Conservation (phyloP, 2,888 invertebrate genomes). For the Isoperla grammatica region DNA sequence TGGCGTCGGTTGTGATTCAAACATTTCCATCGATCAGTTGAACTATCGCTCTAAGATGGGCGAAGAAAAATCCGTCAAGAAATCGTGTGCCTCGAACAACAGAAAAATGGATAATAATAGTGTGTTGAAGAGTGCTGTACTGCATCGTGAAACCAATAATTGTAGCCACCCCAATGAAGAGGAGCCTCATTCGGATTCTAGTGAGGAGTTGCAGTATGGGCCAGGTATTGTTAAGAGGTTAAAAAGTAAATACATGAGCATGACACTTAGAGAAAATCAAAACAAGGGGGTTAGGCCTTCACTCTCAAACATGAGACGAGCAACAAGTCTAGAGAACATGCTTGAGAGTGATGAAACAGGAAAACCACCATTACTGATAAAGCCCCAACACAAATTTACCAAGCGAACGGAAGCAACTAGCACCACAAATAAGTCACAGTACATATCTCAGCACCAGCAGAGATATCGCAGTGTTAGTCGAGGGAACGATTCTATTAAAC, state of each 20-base stretch:
- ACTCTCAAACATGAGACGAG: conserved; percentile 64
- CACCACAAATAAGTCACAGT: conserved; percentile 17
- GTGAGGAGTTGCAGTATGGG: conserved; percentile 82
- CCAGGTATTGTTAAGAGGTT: conserved; percentile 87
- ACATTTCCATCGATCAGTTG: conserved; percentile 10
- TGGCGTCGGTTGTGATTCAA: conserved; percentile 23
- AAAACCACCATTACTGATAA: conserved; percentile 37
- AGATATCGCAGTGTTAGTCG: conserved; percentile 40
- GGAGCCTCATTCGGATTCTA: conserved; percentile 51
- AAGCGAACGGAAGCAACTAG: conserved; percentile 24
- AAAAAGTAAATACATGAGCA: conserved; percentile 78
- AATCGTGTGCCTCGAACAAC: conserved; percentile 34
- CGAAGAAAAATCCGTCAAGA: conserved; percentile 32
- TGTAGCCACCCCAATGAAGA: conserved; percentile 33
- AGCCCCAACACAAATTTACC: conserved; percentile 19
- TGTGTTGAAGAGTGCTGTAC: conserved; percentile 41
- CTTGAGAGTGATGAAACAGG: conserved; percentile 55
- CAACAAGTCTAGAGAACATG: conserved; percentile 78
- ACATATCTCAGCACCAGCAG: conserved; percentile 23
- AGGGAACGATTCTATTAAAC: conserved; percentile 63
- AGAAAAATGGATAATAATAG: conserved; percentile 48
- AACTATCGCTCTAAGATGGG: conserved; percentile 30
- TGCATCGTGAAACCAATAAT: conserved; percentile 36
- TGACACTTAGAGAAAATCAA: conserved; percentile 71
- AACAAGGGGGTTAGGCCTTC: conserved; percentile 57